A percentile compares a stretch with the other conserved stretches of the same genome.
Evolutionary conservation across 2,113 vertebrate genomes (phyloP).

Genomic region (Cephalopholis sonnerati): DNA sequence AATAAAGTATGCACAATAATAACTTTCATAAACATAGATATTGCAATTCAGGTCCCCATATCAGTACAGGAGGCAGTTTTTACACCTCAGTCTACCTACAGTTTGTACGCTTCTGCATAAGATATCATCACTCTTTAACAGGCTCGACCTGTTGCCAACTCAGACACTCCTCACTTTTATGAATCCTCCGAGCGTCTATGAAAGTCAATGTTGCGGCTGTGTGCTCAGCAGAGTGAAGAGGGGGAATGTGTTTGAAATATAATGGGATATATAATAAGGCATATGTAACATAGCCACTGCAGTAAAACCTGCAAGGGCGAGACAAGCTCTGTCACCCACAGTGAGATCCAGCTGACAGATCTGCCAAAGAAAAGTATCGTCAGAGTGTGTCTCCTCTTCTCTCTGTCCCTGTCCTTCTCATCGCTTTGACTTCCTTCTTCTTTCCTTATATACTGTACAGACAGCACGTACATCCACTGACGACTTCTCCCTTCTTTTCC

Average conservation of each 20-base stretch:
- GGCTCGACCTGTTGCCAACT: constrained; percentile 27
- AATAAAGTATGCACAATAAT: no score
- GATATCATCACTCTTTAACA: constrained; percentile 41
- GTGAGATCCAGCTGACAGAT: constrained; percentile 40
- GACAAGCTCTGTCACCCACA: constrained; percentile 47
- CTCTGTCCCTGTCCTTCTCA: constrained; percentile 12
- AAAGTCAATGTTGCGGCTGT: constrained; percentile 54
- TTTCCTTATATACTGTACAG: constrained; percentile 5
- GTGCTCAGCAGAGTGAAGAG: constrained; percentile 52
- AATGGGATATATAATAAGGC: constrained; percentile 62
- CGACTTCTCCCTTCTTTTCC: constrained; percentile 30
- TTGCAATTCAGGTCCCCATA: not conserved
- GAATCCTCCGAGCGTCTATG: constrained; percentile 41
- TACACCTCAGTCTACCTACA: not conserved
- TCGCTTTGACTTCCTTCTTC: not conserved
- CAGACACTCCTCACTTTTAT: constrained; percentile 48
- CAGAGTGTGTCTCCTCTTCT: constrained; percentile 32
- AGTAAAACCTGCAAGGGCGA: constrained; percentile 52
- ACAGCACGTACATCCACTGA: constrained; percentile 11
- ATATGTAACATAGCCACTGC: constrained; percentile 50
- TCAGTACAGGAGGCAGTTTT: not conserved
- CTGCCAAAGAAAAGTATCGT: constrained; percentile 36
- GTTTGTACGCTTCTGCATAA: not conserved
- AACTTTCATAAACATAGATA: not conserved
- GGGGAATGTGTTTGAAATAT: constrained; percentile 60